Evolutionary conservation across 2,888 invertebrate genomes (phyloP).

Genomic region (Beris chalybata): DNA sequence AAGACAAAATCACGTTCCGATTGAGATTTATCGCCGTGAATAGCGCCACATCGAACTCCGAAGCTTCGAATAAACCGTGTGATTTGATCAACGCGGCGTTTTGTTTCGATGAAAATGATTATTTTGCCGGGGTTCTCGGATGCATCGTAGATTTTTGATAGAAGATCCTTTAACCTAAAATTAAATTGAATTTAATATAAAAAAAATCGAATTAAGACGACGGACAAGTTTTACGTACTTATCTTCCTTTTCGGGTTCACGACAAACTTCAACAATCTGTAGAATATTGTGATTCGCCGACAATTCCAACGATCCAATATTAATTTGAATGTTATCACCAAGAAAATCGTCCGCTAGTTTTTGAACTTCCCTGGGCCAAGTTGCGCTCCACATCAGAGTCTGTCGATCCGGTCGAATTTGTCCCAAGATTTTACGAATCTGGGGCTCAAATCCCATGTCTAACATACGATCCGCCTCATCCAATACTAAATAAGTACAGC

Average conservation of each 20-base stretch:
- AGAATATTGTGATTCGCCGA: constrained; percentile 88
- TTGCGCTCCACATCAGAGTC: constrained; percentile 99
- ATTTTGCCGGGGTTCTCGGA: constrained; percentile 82
- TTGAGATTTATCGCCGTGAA: constrained; percentile 96
- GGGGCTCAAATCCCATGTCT: constrained; percentile 98
- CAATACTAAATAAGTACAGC: constrained; percentile 82
- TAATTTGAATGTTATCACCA: constrained; percentile 84
- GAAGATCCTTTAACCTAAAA: constrained; percentile 46
- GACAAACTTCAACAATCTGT: constrained; percentile 79
- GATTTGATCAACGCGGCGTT: constrained; percentile 88
- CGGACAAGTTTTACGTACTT: constrained; percentile 46
- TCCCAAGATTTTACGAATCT: constrained; percentile 89
- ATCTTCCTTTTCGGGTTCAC: constrained; percentile 72
- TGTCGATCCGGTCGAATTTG: constrained; percentile 94
- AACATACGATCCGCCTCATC: constrained; percentile 95
- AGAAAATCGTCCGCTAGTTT: constrained; percentile 91
- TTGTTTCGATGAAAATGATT: constrained; percentile 95
- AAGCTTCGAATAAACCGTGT: constrained; percentile 78
- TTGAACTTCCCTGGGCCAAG: constrained; percentile 97
- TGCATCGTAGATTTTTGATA: constrained; percentile 68
- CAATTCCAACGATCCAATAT: constrained; percentile 79
- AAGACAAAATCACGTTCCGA: constrained; percentile 90
- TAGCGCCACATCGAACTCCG: constrained; percentile 80
- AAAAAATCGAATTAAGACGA: neutral
- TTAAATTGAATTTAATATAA: neutral